Evolutionary conservation across 2,797 vertebrate species (phyloP), one percentile per base, ranked within the genome.

Genomic region (Masticophis lateralis): DNA sequence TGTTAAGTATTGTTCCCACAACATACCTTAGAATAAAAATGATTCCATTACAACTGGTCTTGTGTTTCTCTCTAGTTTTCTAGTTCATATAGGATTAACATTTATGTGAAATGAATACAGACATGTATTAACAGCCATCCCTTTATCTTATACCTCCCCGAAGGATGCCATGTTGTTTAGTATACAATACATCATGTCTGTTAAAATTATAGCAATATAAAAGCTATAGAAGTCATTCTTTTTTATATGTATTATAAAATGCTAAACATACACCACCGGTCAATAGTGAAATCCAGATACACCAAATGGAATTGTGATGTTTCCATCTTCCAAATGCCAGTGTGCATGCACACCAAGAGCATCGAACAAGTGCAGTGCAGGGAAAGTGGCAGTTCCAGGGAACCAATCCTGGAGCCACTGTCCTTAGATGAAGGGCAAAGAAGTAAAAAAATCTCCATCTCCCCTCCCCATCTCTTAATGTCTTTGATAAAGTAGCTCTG

Each of bases 1-100:
- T 57, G 88, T 3, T 92, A 92, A 89, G 32, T 87, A 89, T 94
- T 94, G 79, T 88, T 61, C 25, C 56, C 69, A 61, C 10, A 92
- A 8, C 27, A 92, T 86, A 93, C 2, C 89, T 59, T 74, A 94
- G 90, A 86, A 91, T 93, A 95, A 86, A 96, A 92, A 83, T 94
- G 88, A 96, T 92, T 95, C 90, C n/a, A 88, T 87, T 16, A 90
- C 63, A 51, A 94, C 93, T 94, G 47, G 56, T 93, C 18, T 86
- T 88, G 22, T 37, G 28, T 69, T 92, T 61, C 86, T 83, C 43
- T 28, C 60, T n/a, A 55, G n/a, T 55, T 88, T 87, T 95, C 90
- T n/a, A 92, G 43, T 89, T 87, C 27, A 47, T 14, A n/a, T 9
- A 93, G 27, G 56, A 43, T 90, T 83, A 95, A 12, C 69, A 74